A percentile compares a stretch with the other conserved stretches of the same genome.
Conservation (phyloP, 1,140 invertebrate genomes). For the Macrobrachium rosenbergii region DNA sequence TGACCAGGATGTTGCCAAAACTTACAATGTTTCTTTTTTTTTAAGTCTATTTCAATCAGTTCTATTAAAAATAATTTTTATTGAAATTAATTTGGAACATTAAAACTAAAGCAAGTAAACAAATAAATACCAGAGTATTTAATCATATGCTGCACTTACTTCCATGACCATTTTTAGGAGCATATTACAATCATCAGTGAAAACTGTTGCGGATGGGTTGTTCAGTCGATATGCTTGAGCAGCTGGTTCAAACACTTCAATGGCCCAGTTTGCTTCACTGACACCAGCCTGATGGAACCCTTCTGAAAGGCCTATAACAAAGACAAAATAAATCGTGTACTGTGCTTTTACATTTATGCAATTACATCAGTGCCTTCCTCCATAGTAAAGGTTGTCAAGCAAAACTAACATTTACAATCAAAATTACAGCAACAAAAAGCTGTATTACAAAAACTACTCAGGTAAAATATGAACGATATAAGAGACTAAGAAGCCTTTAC, state of each 20-base stretch:
- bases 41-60: too few relatives aligned
- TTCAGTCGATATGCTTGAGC: conserved; percentile 86
- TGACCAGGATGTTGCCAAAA: too few relatives aligned
- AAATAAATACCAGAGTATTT: too few relatives aligned
- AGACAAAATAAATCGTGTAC: neutral
- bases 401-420: neutral
- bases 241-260: conserved; percentile 84
- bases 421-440: neutral
- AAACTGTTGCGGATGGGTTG: conserved; percentile 81
- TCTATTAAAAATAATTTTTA: too few relatives aligned
- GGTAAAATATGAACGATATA: too few relatives aligned
- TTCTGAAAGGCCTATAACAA: conserved; percentile 69
- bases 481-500: too few relatives aligned
- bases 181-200: conserved; percentile 85
- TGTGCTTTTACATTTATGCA: neutral
- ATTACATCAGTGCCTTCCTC: neutral
- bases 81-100: too few relatives aligned
- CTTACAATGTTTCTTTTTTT: too few relatives aligned
- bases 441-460: too few relatives aligned
- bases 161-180: conserved; percentile 79
- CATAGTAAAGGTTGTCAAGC: too few relatives aligned
- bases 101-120: too few relatives aligned
- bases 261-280: conserved; percentile 80
- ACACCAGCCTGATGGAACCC: conserved; percentile 71
- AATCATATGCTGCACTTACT: conserved; percentile 68